Conservation (phyloP, 2,888 invertebrate genomes). For the Cosmia pyralina region DNA sequence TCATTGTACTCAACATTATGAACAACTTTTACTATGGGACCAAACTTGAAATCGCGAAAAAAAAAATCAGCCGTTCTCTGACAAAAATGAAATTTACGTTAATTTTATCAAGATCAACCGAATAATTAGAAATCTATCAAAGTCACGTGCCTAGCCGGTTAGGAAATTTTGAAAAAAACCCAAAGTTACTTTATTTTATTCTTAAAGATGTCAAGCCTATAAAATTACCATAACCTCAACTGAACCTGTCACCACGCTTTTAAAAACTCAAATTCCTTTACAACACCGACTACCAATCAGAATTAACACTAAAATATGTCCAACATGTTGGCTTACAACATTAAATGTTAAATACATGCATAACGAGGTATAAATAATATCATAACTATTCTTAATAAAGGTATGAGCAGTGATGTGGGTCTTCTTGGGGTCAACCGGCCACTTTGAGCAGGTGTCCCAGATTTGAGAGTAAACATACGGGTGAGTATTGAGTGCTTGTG, state of each 20-base stretch:
- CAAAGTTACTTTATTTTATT: neutral
- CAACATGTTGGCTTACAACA: slow-evolving; percentile 22
- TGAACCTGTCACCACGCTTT: slow-evolving; percentile 31
- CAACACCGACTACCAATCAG: slow-evolving; percentile 22
- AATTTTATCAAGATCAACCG: no score
- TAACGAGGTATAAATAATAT: slow-evolving; percentile 60
- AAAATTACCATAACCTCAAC: slow-evolving; percentile 22
- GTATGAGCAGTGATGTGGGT: slow-evolving; percentile 48
- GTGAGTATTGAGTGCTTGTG: slow-evolving; percentile 8
- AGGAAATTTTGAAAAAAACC: slow-evolving; percentile 4
- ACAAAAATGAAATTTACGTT: no score
- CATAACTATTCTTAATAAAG: slow-evolving; percentile 56
- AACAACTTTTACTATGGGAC: no score
- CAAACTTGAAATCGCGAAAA: no score
- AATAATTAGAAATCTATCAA: no score
- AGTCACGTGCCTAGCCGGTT: neutral
- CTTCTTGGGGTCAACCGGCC: slow-evolving; percentile 67
- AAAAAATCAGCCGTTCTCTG: no score
- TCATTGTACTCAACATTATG: no score
- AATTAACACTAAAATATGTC: slow-evolving; percentile 38
- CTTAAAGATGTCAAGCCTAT: neutral
- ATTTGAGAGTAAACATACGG: slow-evolving; percentile 61
- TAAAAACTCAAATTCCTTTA: slow-evolving; percentile 13
- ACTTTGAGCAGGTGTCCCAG: slow-evolving; percentile 72
- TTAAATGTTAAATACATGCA: slow-evolving; percentile 34